Evolutionary conservation across 2,888 invertebrate species (phyloP), one percentile per base, ranked within the genome.

Genomic region (Steinernema scapterisci): DNA sequence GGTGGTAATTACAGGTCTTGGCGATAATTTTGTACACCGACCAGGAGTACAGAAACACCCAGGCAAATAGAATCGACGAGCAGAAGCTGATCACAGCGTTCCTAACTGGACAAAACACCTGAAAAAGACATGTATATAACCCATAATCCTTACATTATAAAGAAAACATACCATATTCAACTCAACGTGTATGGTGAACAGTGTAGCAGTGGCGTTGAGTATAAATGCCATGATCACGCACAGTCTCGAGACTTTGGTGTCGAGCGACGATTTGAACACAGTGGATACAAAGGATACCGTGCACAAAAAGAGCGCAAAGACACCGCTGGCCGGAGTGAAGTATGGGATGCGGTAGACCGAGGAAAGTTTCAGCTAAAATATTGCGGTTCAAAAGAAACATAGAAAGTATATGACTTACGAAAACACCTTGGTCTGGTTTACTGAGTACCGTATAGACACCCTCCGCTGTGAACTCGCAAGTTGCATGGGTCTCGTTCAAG

Each of bases 11-110:
- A 13, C 63, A 63, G 3, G 63, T 63, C 63, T 63, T 63, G 1
- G 63, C 27, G 5, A 63, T 63, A 16, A 63, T 63, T n/a, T 63
- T 63, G 75, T 83, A 83, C 44, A 83, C 79, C 74, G 81, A 80
- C 7, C 82, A 76, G 5, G 80, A 77, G 73, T 83, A 84, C 43
- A 86, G 76, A 80, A 86, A 84, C n/a, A 84, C 78, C 85, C 85
- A 86, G 2, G 82, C 79, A 71, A 85, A 86, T 16, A 84, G 79
- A 43, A 83, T 76, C 5, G 77, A 79, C 2, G 81, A 78, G n/a
- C 79, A 77, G 73, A 84, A 80, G 19, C 84, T 81, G 27, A 86
- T 78, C 51, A 85, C 74, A 16, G 86, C 82, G 38, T 84, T 85
- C 21, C 85, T 79, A 7, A 82, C 80, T 0, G 83, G 81, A 72